A percentile compares a stretch with the other conserved stretches of the same genome.
Evolutionary conservation across 2,113 vertebrate genomes (phyloP).

Genomic region (Riparia riparia): DNA sequence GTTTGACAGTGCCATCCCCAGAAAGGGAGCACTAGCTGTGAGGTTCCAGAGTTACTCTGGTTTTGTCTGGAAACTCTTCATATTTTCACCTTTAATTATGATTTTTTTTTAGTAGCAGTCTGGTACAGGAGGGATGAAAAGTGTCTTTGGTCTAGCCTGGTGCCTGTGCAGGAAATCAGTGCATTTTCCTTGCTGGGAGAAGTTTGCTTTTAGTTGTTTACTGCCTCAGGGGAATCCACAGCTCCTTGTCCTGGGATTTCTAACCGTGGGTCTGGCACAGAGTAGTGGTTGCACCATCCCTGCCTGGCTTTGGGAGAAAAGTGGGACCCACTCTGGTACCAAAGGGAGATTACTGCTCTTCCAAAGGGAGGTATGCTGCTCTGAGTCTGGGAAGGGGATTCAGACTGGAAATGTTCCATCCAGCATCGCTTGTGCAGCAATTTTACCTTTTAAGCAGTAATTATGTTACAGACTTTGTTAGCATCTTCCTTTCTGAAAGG

Average conservation of each 20-base stretch:
- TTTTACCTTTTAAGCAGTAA: background rate
- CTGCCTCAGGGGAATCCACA: background rate
- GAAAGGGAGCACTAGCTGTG: background rate
- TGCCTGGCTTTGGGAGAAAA: background rate
- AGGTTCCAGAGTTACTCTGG: background rate
- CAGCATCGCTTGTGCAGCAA: background rate
- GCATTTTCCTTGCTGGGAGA: fast-evolving
- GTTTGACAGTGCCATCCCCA: background rate
- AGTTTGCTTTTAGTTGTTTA: background rate
- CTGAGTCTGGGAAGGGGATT: background rate
- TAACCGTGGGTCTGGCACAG: background rate
- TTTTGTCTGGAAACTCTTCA: background rate
- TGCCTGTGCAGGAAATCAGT: background rate
- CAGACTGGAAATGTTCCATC: background rate
- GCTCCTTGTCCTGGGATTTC: background rate
- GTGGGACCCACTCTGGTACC: background rate
- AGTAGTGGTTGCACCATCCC: background rate
- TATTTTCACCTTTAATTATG: background rate
- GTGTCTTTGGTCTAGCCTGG: background rate
- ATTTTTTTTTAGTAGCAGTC: background rate
- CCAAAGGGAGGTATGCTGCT: background rate
- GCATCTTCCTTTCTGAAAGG: background rate
- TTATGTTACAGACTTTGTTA: background rate
- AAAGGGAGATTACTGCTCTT: background rate
- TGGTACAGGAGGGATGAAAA: background rate